Evolutionary conservation across 2,888 invertebrate species (phyloP).

Genomic region (Trichacis sp.): DNA sequence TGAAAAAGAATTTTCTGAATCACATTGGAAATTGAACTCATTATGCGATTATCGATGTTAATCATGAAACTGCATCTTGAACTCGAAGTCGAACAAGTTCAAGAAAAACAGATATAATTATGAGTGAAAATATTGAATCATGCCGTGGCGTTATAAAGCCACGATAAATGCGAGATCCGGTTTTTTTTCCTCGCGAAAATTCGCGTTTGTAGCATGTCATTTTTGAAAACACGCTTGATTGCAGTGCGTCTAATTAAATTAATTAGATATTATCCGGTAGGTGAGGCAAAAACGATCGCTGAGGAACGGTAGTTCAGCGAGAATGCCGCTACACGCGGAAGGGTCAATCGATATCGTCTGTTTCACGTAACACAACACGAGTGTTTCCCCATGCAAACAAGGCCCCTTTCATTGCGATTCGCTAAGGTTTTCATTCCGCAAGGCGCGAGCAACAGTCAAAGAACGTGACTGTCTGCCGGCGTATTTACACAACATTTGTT

Average conservation of each 20-base stretch:
- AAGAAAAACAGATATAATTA: too few species aligned
- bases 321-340: constrained; percentile 35
- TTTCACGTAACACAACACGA: constrained; percentile 49
- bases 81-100: too few species aligned
- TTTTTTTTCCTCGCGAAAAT: too few species aligned
- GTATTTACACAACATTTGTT: background rate
- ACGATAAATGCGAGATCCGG: too few species aligned
- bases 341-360: constrained; percentile 55
- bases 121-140: too few species aligned
- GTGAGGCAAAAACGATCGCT: constrained; percentile 15
- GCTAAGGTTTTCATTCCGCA: constrained; percentile 57
- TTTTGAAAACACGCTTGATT: background rate
- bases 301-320: constrained; percentile 20
- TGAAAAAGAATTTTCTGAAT: too few species aligned
- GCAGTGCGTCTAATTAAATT: background rate
- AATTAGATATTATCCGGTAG: background rate
- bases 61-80: too few species aligned
- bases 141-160: too few species aligned
- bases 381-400: constrained; percentile 45
- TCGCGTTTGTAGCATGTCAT: background rate
- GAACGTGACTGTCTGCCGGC: constrained; percentile 12
- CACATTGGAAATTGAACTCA: too few species aligned
- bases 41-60: too few species aligned
- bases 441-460: constrained; percentile 38
- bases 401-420: constrained; percentile 60